Evolutionary conservation across 92 coral and sea anemone genomes (phyloP).

Genomic region (Umimayanthus chanpuru): DNA sequence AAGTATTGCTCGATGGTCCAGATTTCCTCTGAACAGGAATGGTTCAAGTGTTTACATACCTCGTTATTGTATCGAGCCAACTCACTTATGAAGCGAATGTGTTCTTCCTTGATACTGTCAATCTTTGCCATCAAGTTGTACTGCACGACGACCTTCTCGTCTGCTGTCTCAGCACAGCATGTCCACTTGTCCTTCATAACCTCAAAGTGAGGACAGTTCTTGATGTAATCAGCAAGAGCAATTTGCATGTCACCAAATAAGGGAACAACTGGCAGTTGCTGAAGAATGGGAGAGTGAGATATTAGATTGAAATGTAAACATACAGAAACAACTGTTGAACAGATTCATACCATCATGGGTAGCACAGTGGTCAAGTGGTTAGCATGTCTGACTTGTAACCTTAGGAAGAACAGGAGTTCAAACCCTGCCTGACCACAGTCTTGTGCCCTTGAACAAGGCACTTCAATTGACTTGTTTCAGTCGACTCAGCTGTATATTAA

Average conservation of each 20-base stretch:
- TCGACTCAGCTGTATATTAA: too few species aligned
- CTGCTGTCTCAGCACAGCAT: conserved; percentile 87
- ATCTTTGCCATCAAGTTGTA: conserved; percentile 89
- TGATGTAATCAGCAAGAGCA: conserved; percentile 90
- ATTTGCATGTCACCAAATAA: conserved; percentile 98
- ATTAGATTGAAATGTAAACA: neutral
- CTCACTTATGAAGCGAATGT: conserved; percentile 92
- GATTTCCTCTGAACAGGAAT: neutral
- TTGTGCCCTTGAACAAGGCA: too few species aligned
- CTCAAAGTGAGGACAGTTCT: conserved; percentile 96
- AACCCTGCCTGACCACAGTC: too few species aligned
- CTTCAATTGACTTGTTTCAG: too few species aligned
- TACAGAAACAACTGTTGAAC: neutral
- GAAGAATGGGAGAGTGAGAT: neutral
- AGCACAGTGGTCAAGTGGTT: too few species aligned
- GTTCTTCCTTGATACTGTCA: conserved; percentile 95
- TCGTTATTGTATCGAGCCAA: conserved; percentile 97
- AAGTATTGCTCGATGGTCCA: too few species aligned
- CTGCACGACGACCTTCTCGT: conserved; percentile 84
- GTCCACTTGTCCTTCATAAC: conserved; percentile 91
- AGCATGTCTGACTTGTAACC: too few species aligned
- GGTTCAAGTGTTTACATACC: conserved; percentile 43
- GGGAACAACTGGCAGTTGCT: conserved; percentile 99
- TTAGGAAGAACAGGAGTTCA: too few species aligned
- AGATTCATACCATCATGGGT: neutral